phyloP scores from a whole-genome alignment of 2,888 invertebrate genomes.

The Phragmatobia fuliginosa region DNA sequence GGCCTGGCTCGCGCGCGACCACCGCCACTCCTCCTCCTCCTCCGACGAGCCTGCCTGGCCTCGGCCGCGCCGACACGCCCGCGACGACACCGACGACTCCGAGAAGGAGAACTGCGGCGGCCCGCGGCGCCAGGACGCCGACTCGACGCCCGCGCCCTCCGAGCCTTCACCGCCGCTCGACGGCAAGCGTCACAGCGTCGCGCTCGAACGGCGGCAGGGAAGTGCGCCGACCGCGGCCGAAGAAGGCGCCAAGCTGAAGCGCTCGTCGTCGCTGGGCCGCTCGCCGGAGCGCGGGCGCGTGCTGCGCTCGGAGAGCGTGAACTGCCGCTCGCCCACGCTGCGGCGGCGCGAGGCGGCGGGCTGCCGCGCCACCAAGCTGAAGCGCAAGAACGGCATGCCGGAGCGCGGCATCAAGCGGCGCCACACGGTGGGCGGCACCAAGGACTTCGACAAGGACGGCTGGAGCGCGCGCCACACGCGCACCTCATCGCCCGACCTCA shows the following conservation, averaged over 20 bases:
- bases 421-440: conserved; percentile 97
- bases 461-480: conserved; percentile 87
- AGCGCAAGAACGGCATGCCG: conserved; percentile 92
- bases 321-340: conserved; percentile 78
- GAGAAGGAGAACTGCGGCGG: conserved; percentile 76
- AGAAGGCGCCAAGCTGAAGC: conserved; percentile 72
- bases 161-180: conserved; percentile 39
- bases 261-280: conserved; percentile 89
- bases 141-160: conserved; percentile 36
- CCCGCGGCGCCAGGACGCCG: conserved; percentile 43
- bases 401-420: conserved; percentile 94
- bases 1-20: conserved; percentile 80
- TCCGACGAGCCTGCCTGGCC: conserved; percentile 67
- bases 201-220: conserved; percentile 43
- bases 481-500: conserved; percentile 87
- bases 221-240: conserved; percentile 46
- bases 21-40: conserved; percentile 71
- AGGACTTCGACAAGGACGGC: conserved; percentile 90
- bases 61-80: conserved; percentile 44
- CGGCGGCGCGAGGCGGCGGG: conserved; percentile 87
- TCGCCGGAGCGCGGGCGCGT: conserved; percentile 81
- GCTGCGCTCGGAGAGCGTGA: conserved; percentile 87
- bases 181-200: conserved; percentile 63
- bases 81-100: conserved; percentile 72
- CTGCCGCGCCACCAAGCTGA: conserved; percentile 88